These are phyloP conservation scores for Lineus longissimus DNA, from an alignment of 1,140 invertebrate species.

Conservation along the genomic window DNA sequence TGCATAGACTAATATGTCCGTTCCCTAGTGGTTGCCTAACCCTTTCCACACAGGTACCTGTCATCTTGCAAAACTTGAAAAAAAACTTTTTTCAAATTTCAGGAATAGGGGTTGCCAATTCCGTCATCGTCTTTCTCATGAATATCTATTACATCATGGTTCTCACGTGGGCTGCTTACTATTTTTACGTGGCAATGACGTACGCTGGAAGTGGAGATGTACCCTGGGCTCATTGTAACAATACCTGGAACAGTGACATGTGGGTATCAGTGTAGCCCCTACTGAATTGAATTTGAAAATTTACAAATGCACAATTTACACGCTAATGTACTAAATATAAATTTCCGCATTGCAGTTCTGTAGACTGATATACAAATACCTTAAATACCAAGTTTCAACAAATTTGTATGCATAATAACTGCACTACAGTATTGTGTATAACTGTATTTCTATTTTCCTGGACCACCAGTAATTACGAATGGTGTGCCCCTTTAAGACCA, in stretches of 20 bases:
- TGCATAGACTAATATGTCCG: too few relatives aligned
- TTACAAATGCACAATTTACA: not conserved
- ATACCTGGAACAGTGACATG: slow-evolving; percentile 61
- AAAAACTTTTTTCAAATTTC: not conserved
- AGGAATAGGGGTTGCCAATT: not conserved
- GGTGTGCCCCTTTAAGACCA: not conserved
- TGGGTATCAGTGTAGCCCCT: not conserved
- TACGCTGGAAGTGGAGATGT: slow-evolving; percentile 71
- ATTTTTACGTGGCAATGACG: slow-evolving; percentile 92
- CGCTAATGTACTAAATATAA: not conserved
- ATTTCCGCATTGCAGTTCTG: not conserved
- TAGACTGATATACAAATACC: too few relatives aligned
- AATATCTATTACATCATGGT: slow-evolving; percentile 93
- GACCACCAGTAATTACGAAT: too few relatives aligned
- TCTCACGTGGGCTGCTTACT: slow-evolving; percentile 94
- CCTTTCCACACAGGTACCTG: too few relatives aligned
- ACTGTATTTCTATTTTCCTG: too few relatives aligned
- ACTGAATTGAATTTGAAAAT: not conserved
- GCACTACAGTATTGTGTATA: too few relatives aligned
- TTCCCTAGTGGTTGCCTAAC: too few relatives aligned
- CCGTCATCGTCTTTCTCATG: slow-evolving; percentile 13
- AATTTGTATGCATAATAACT: too few relatives aligned
- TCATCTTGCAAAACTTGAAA: too few relatives aligned
- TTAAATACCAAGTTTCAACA: too few relatives aligned
- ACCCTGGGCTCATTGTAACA: slow-evolving; percentile 91